Evolutionary conservation across 2,797 vertebrate genomes (phyloP), one percentile per base, ranked within the genome.

Genomic region (Pseudochromis fuscus): DNA sequence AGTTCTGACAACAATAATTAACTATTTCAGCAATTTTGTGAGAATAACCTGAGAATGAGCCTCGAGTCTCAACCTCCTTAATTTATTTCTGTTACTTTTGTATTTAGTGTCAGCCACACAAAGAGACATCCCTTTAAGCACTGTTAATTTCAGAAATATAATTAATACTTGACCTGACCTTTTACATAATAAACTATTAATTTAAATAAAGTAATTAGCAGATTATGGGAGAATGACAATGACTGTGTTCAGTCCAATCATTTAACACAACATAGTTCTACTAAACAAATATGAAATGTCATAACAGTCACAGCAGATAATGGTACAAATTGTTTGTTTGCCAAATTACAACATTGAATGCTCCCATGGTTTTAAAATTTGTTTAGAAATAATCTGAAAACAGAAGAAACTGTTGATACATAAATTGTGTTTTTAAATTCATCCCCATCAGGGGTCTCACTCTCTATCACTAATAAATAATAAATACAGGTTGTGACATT

Each of bases 401-500:
- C 3, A 46, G 3, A 52, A 37, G 10, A n/a, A 44, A 18, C 55
- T 49, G 11, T 24, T 23, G 58, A 58, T 31, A 62, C 15, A 25
- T 21, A 21, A 52, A 40, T 24, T 1, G 18, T 2, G 37, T 25
- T 60, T 58, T 53, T 4, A 31, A 28, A 61, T 33, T 45, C 5
- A 24, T 6, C 28, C n/a, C 2, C 16, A 6, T n/a, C 18, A 1
- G 38, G 2, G 10, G 42, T 24, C 13, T 38, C 13, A 49, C 5
- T 11, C 5, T 0, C 2, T 69, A 9, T 37, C 31, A 51, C 21
- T 63, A 19, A 48, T 44, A 31, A 11, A 33, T n/a, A 25, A 65
- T 52, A 38, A 37, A 77, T 56, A 33, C 4, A 7, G n/a, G 2
- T 35, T 57, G 67, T 50, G 52, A 55, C 48, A 46, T 55, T 63